These are phyloP conservation scores for Synanceia verrucosa DNA, from an alignment of 2,797 vertebrate genomes.

Conservation along the genomic window DNA sequence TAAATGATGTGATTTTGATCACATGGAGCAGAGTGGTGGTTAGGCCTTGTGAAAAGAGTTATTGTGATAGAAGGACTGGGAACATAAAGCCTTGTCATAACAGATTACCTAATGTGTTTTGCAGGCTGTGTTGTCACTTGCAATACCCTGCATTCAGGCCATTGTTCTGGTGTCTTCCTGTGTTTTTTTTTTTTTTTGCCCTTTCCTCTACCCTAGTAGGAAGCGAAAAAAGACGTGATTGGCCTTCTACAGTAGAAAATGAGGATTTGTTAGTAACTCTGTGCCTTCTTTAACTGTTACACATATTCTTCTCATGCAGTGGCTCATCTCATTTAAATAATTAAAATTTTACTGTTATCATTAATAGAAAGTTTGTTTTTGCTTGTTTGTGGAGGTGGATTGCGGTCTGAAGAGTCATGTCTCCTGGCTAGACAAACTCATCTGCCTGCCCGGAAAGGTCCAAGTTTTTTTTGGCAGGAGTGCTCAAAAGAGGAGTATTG, in stretches of 20 bases:
- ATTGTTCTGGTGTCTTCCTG: conserved; percentile 82
- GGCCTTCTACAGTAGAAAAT: conserved; percentile 56
- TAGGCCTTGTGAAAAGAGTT: conserved; percentile 53
- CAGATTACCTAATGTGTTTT: conserved; percentile 80
- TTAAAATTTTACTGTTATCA: background rate
- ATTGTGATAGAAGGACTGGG: conserved; percentile 62
- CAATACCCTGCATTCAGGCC: conserved; percentile 63
- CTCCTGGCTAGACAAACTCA: conserved; percentile 14
- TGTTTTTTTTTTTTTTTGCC: conserved; percentile 36
- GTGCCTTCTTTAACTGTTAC: conserved; percentile 29
- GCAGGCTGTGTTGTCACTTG: conserved; percentile 64
- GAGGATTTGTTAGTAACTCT: conserved; percentile 17
- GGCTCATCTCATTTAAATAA: conserved; percentile 28
- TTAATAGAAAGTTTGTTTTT: conserved; percentile 18
- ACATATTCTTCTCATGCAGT: conserved; percentile 23
- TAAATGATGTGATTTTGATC: background rate
- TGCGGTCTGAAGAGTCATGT: conserved; percentile 15
- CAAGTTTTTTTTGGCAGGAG: conserved; percentile 7
- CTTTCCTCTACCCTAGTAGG: conserved; percentile 40
- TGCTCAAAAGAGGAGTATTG: background rate
- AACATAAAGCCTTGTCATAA: conserved; percentile 78
- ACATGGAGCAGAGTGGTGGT: background rate
- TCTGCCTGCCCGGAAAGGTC: conserved; percentile 26
- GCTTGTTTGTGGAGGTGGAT: conserved; percentile 18
- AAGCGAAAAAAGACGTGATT: conserved; percentile 58